phyloP scores from a whole-genome alignment of 2,797 vertebrate species.

The Hydrolagus colliei region DNA sequence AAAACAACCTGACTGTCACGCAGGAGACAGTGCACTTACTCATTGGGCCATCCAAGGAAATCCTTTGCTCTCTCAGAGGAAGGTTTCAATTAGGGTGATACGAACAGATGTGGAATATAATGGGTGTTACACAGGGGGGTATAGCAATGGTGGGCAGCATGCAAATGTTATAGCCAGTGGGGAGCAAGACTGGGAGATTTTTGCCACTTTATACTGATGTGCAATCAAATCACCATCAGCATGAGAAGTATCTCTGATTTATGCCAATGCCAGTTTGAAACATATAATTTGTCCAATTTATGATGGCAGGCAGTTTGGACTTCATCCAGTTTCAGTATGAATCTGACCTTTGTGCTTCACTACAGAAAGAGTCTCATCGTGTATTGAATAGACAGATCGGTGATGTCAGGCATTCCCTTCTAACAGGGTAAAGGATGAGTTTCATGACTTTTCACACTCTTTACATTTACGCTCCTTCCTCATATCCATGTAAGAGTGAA shows the following conservation, averaged over 20 bases:
- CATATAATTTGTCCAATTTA: neutral
- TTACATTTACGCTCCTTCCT: neutral
- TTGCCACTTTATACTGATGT: neutral
- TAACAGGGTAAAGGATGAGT: neutral
- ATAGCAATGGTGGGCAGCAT: neutral
- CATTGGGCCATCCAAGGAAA: too few species aligned
- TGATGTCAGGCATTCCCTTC: neutral
- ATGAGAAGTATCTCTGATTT: neutral
- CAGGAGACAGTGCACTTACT: too few species aligned
- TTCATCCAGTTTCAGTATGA: slow-evolving; percentile 14
- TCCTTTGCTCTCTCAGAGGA: too few species aligned
- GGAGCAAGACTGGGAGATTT: neutral
- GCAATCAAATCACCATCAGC: neutral
- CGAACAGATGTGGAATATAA: neutral
- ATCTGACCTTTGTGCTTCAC: neutral
- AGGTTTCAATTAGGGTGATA: too few species aligned
- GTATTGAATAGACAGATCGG: neutral
- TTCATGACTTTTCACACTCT: neutral
- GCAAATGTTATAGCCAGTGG: neutral
- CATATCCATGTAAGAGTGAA: neutral
- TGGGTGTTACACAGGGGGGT: neutral
- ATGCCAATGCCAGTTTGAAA: neutral
- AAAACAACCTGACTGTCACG: too few species aligned
- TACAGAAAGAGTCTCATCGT: neutral
- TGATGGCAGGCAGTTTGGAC: neutral